These are phyloP conservation scores for Grapholita molesta DNA, from an alignment of 1,140 invertebrate species.

Conservation along the genomic window DNA sequence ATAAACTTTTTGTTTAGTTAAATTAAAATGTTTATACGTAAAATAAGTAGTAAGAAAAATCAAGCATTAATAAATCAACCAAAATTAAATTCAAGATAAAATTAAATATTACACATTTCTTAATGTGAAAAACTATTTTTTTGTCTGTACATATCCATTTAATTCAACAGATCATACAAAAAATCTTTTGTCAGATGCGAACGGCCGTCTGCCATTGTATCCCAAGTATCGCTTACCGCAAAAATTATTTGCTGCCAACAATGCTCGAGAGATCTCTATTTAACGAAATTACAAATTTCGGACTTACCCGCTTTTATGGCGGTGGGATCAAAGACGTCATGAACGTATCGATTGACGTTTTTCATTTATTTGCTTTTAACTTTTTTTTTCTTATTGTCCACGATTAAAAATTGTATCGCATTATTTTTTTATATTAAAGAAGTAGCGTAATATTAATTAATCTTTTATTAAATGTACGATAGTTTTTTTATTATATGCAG, in stretches of 20 bases:
- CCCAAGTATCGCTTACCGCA: slow-evolving; percentile 66
- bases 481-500: no score
- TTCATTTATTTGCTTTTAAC: slow-evolving; percentile 7
- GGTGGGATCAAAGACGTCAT: slow-evolving; percentile 12
- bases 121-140: not conserved
- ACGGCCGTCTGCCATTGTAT: slow-evolving; percentile 50
- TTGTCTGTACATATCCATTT: not conserved
- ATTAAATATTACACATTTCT: not conserved
- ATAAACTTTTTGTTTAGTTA: no score
- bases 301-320: slow-evolving; percentile 30
- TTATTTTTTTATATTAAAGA: not conserved
- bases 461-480: no score
- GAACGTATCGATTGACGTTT: slow-evolving; percentile 1
- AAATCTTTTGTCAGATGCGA: not conserved
- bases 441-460: no score
- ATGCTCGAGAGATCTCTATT: slow-evolving; percentile 58
- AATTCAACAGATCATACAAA: not conserved
- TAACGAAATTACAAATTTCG: slow-evolving; percentile 66
- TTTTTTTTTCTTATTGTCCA: not conserved
- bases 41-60: no score
- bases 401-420: not conserved
- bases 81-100: not conserved
- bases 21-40: no score
- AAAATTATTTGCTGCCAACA: slow-evolving; percentile 59
- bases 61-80: no score